These are phyloP conservation scores for Morinoia aosen DNA, from an alignment of 2,888 invertebrate species.

Conservation along the genomic window DNA sequence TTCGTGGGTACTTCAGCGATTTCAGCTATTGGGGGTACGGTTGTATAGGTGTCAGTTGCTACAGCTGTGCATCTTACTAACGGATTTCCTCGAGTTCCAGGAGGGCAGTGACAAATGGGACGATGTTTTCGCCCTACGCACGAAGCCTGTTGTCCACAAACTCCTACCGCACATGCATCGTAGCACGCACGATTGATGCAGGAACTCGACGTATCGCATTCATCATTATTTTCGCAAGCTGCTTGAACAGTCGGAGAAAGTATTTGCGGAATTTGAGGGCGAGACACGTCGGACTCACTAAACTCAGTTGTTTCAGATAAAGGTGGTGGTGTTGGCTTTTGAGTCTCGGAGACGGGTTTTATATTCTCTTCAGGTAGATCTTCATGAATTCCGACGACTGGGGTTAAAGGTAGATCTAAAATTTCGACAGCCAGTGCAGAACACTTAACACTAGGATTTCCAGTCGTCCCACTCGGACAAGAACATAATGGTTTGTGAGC, in stretches of 20 bases:
- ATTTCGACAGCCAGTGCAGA: conserved; percentile 55
- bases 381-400: conserved; percentile 47
- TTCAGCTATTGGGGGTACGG: conserved; percentile 62
- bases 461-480: conserved; percentile 63
- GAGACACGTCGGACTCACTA: not conserved
- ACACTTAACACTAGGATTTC: conserved; percentile 62
- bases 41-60: conserved; percentile 62
- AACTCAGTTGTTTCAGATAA: conserved; percentile 29
- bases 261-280: conserved; percentile 3
- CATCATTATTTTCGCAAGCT: conserved; percentile 61
- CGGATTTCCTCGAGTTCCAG: conserved; percentile 69
- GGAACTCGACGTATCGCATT: conserved; percentile 57
- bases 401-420: not conserved
- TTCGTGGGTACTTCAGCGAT: not conserved
- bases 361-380: conserved; percentile 44
- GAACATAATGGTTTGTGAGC: conserved; percentile 74
- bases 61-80: conserved; percentile 68
- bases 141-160: conserved; percentile 62
- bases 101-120: conserved; percentile 69
- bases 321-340: conserved; percentile 39
- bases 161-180: conserved; percentile 60
- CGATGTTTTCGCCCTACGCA: conserved; percentile 57
- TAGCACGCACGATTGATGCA: conserved; percentile 62
- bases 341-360: conserved; percentile 35
- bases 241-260: not conserved